phyloP scores from a whole-genome alignment of 2,113 vertebrate genomes.

The Opisthocomus hoazin region DNA sequence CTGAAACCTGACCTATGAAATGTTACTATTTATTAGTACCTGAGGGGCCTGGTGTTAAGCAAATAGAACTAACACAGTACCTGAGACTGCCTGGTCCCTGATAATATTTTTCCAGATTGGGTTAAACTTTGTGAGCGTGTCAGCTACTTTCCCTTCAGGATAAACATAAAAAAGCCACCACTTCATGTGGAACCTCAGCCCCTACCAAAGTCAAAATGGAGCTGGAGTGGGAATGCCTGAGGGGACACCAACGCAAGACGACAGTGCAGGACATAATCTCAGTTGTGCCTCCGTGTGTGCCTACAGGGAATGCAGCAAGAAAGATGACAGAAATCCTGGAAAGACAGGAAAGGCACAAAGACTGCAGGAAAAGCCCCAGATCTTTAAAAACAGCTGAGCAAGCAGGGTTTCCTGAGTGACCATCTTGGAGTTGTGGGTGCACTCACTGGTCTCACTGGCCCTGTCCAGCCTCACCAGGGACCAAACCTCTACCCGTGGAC shows the following conservation, averaged over 20 bases:
- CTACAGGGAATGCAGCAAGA: background rate
- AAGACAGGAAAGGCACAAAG: background rate
- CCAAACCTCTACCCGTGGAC: background rate
- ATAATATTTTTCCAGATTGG: background rate
- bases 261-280: background rate
- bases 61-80: background rate
- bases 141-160: background rate
- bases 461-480: background rate
- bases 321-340: background rate
- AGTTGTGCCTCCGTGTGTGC: background rate
- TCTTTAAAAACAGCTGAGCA: background rate
- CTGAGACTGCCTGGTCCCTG: background rate
- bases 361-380: background rate
- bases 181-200: background rate
- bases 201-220: background rate
- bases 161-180: background rate
- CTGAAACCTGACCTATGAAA: background rate
- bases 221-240: background rate
- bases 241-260: background rate
- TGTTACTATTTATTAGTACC: background rate
- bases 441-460: background rate
- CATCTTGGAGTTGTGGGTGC: accelerated
- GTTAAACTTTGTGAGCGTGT: background rate
- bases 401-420: background rate
- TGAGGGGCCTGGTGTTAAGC: background rate